Evolutionary conservation across 2,888 invertebrate genomes (phyloP), one percentile per base, ranked within the genome.

Genomic region (Cremastobaeus sp.): DNA sequence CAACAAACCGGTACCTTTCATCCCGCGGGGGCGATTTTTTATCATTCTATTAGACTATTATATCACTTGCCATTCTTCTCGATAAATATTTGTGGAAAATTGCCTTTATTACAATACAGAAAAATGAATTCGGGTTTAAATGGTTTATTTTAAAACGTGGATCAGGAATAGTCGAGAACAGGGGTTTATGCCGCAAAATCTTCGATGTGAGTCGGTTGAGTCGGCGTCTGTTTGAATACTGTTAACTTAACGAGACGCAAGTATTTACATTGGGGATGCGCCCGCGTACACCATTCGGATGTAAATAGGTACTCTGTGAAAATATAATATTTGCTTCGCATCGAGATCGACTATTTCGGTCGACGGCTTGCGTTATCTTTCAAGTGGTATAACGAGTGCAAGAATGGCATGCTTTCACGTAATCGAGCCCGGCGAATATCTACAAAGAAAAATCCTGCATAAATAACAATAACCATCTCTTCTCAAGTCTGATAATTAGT

Each of bases 211-310:
- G 68, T 50, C 70, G 65, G 68, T 71, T 65, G 54, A 68, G 71
- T 74, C 70, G 52, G 64, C 69, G 71, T 76, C 76, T 82, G 79
- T 82, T 82, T 82, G 81, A 79, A 82, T 80, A 82, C 82, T 82
- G 82, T 83, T 83, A 81, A 75, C 79, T 80, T 82, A 82, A 83
- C 82, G 81, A 82, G 79, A 81, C 78, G 79, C 80, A 79, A 82
- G 81, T 83, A 82, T 82, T 83, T 83, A 77, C 81, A 77, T 73
- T 74, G 71, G 77, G 78, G 78, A 81, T 79, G 72, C 68, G 76
- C 77, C 71, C 70, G 69, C 69, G 52, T 64, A 72, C 74, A 74
- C 60, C 57, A 74, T 77, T 76, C 72, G 62, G 72, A 76, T 77
- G 77, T 76, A 76, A 77, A 77, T 76, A 73, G 71, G 65, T 75